Evolutionary conservation across 2,797 vertebrate species (phyloP).

Genomic region (Carapus acus): DNA sequence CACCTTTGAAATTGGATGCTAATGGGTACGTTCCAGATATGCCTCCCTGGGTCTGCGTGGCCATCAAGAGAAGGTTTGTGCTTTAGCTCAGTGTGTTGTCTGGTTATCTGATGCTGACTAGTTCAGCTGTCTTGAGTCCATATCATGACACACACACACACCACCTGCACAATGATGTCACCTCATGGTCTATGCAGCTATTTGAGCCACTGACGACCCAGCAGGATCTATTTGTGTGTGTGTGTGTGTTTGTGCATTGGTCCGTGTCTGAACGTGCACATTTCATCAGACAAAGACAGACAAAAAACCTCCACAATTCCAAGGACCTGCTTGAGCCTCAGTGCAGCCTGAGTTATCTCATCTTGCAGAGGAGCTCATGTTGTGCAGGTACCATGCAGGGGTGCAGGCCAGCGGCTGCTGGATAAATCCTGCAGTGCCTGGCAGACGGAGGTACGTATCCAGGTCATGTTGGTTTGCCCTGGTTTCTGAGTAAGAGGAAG

Average conservation of each 20-base stretch:
- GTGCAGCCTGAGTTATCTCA: conserved; percentile 48
- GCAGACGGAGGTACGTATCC: conserved; percentile 42
- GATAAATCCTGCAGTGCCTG: conserved; percentile 37
- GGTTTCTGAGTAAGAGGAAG: conserved; percentile 22
- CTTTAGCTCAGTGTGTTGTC: conserved; percentile 31
- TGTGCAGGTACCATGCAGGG: conserved; percentile 44
- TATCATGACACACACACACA: conserved; percentile 17
- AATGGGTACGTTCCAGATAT: conserved; percentile 41
- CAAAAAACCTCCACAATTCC: conserved; percentile 36
- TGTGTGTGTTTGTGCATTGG: conserved; percentile 1
- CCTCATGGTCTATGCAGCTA: conserved; percentile 35
- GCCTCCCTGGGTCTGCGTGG: conserved; percentile 32
- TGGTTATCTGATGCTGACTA: conserved; percentile 29
- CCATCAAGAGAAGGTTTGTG: conserved; percentile 31
- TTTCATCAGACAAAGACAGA: conserved; percentile 34
- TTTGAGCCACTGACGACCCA: conserved; percentile 34
- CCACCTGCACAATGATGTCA: conserved; percentile 28
- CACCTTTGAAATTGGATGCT: conserved; percentile 39
- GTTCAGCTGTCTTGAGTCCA: conserved; percentile 19
- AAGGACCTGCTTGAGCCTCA: conserved; percentile 27
- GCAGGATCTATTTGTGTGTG: conserved; percentile 11
- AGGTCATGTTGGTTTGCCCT: conserved; percentile 37
- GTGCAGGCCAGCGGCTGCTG: conserved; percentile 38
- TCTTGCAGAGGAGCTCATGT: conserved; percentile 45
- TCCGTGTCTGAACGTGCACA: conserved; percentile 13